These are phyloP conservation scores for Geothlypis trichas DNA, from an alignment of 2,113 vertebrate species.

Conservation along the genomic window DNA sequence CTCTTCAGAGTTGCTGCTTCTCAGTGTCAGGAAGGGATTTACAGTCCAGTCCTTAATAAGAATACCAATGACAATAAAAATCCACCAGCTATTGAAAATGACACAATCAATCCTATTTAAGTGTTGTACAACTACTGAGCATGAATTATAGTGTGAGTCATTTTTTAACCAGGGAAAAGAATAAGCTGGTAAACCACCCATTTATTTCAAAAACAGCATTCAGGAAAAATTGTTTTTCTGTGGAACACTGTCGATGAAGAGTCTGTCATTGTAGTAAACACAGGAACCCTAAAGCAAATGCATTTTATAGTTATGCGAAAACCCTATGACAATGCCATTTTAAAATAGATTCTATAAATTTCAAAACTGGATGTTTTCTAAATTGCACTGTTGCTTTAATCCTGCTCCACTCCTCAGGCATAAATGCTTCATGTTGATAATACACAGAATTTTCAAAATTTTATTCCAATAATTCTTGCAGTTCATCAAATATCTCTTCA, in stretches of 20 bases:
- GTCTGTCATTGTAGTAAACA: neutral
- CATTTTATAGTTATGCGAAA: neutral
- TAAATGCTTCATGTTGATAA: neutral
- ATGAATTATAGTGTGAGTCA: neutral
- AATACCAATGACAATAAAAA: neutral
- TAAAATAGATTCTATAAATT: neutral
- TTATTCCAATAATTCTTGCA: neutral
- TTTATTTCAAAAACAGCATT: neutral
- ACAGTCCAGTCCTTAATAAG: neutral
- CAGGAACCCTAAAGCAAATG: neutral
- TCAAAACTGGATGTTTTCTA: neutral
- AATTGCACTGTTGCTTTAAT: neutral
- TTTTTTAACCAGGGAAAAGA: neutral
- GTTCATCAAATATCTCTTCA: neutral
- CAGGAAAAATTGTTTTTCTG: neutral
- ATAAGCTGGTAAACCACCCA: neutral
- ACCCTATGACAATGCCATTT: neutral
- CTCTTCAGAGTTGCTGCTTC: neutral
- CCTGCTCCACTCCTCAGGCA: neutral
- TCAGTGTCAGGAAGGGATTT: neutral
- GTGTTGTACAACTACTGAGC: neutral
- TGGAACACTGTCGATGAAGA: fast-evolving
- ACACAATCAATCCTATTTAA: neutral
- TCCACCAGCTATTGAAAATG: neutral
- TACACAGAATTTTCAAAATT: neutral